Evolutionary conservation across 2,797 vertebrate genomes (phyloP), one percentile per base, ranked within the genome.

Genomic region (Scyliorhinus canicula): DNA sequence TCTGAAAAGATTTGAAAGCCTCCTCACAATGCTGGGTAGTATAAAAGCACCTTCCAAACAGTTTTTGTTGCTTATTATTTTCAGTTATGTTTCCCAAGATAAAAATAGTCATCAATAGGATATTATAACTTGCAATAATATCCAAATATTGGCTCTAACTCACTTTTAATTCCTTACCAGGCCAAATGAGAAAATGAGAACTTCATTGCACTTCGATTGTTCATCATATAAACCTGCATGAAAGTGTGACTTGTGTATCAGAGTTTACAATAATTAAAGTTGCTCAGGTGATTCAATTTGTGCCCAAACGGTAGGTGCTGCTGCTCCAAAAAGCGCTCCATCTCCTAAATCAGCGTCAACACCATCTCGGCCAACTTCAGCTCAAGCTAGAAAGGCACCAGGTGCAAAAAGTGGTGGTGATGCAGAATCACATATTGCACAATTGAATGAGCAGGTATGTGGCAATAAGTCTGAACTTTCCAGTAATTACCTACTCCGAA

Each of bases 391-490:
- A 98, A 99, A 98, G 97, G 97, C 98, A 96, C 98, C 98, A 2
- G 96, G 97, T 79, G 97, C 98, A 96, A 99, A 98, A 97, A 99
- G 98, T 96, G 99, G 99, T 97, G 99, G 99, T 97, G 99, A 99
- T 97, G 98, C 99, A 97, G 99, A 99, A 97, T 98, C 98, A 95
- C 99, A 99, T 98, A 99, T 99, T 97, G 97, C 98, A 96, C 98
- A 99, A 96, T 98, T 99, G 95, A 99, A 98, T 0, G 99, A 99
- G 95, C 98, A 99, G 98, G 99, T 99, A 94, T 50, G 93, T 94
- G 65, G 47, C 55, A 94, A 31, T 71, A 74, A 71, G 67, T 94
- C 93, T 94, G 50, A 94, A 52, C 67, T 50, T 74, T 94, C 44
- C 50, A 52, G 50, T 94, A 94, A 94, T 93, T 93, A 50, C 55